Conservation (phyloP, 1,140 invertebrate species). For the Bombus superbus region DNA sequence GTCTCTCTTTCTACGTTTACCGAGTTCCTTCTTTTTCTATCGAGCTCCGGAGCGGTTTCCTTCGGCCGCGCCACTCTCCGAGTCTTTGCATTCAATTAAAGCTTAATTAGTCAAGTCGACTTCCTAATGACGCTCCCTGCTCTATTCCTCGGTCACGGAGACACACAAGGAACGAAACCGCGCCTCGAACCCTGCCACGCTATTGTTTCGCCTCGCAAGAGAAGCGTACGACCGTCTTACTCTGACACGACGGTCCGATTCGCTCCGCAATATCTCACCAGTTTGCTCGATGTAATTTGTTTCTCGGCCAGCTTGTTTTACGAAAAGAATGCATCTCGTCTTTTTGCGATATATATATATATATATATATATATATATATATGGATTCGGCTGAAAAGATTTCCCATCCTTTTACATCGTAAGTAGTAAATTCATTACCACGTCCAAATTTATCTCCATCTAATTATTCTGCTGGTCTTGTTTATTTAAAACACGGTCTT, state of each 20-base stretch:
- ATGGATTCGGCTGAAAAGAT: too few relatives aligned
- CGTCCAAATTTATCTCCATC: too few relatives aligned
- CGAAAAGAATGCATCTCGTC: too few relatives aligned
- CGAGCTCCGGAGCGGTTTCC: not conserved
- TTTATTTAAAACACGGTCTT: too few relatives aligned
- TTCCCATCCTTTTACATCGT: too few relatives aligned
- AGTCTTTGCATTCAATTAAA: slow-evolving; percentile 77
- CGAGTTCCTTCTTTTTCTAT: not conserved
- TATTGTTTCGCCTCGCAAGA: slow-evolving; percentile 20
- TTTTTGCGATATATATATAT: too few relatives aligned
- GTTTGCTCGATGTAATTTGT: too few relatives aligned
- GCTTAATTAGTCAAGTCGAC: slow-evolving; percentile 76
- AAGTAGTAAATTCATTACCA: too few relatives aligned
- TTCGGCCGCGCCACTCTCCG: slow-evolving; percentile 31
- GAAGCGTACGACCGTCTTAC: not conserved
- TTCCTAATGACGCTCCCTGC: slow-evolving; percentile 51
- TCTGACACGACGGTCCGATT: not conserved
- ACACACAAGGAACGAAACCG: slow-evolving; percentile 16
- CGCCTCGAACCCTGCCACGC: not conserved
- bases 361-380: too few relatives aligned
- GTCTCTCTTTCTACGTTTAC: not conserved
- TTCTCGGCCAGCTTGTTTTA: too few relatives aligned
- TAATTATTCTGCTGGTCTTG: too few relatives aligned
- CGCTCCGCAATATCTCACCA: not conserved
- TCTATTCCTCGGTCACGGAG: slow-evolving; percentile 32